Evolutionary conservation across 1,140 invertebrate species (phyloP).

Genomic region (Nasonia giraulti): DNA sequence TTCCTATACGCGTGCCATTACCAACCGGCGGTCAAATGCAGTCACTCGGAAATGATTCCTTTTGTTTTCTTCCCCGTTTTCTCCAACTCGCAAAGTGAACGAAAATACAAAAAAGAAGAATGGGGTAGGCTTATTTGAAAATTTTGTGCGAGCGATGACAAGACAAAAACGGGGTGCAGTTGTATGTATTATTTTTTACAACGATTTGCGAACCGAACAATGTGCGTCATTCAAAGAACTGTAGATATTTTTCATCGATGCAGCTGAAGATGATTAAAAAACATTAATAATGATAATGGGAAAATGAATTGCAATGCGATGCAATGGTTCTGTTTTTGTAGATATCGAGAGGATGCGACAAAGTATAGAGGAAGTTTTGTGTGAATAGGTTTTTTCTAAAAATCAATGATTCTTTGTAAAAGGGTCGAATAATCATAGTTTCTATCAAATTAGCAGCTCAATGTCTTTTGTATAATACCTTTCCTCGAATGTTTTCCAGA

Average conservation of each 20-base stretch:
- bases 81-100: constrained; percentile 9
- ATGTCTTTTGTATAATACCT: constrained; percentile 53
- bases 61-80: constrained; percentile 44
- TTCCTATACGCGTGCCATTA: constrained; percentile 41
- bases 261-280: constrained; percentile 48
- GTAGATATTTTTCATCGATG: constrained; percentile 75
- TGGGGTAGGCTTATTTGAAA: background rate
- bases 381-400: constrained; percentile 75
- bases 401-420: constrained; percentile 74
- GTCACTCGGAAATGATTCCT: constrained; percentile 31
- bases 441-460: constrained; percentile 69
- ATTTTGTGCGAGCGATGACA: no score
- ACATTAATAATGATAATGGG: constrained; percentile 25
- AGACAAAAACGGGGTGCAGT: no score
- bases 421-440: constrained; percentile 76
- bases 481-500: constrained; percentile 50
- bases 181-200: constrained; percentile 49
- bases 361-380: constrained; percentile 72
- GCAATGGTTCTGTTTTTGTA: constrained; percentile 74
- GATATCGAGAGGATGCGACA: constrained; percentile 63
- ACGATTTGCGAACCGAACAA: constrained; percentile 51
- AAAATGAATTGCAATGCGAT: constrained; percentile 70
- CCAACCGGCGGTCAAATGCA: constrained; percentile 29
- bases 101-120: background rate
- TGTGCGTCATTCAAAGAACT: constrained; percentile 64